A percentile compares a stretch with the other conserved stretches of the same genome.
Evolutionary conservation across 64 coral and sea anemone genomes (phyloP).

Genomic region (Astreopora myriophthalma): DNA sequence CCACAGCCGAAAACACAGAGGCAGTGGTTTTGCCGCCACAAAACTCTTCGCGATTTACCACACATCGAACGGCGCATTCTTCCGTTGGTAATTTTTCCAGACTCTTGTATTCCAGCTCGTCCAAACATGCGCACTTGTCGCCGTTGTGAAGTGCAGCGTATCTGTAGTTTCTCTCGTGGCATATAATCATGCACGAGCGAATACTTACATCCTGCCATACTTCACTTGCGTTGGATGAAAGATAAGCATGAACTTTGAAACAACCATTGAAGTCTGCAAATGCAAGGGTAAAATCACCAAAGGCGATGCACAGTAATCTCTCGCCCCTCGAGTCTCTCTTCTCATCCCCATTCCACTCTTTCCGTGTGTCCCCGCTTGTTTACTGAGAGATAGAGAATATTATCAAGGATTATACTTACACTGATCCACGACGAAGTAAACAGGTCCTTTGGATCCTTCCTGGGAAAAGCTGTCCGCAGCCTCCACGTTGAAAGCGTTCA

Average conservation of each 20-base stretch:
- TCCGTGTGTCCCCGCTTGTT: too few species aligned
- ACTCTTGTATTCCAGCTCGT: neutral
- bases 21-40: slow-evolving; percentile 68
- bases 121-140: slow-evolving; percentile 70
- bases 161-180: slow-evolving; percentile 32
- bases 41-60: slow-evolving; percentile 11
- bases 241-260: slow-evolving; percentile 64
- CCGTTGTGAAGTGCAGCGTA: slow-evolving; percentile 81
- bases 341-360: too few species aligned
- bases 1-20: slow-evolving; percentile 64
- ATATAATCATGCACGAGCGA: slow-evolving; percentile 77
- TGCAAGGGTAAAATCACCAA: neutral
- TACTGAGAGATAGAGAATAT: neutral
- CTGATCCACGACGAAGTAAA: slow-evolving; percentile 43
- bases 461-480: slow-evolving; percentile 57
- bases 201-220: slow-evolving; percentile 66
- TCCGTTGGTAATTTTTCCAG: slow-evolving; percentile 25
- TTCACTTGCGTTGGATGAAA: slow-evolving; percentile 59
- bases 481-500: slow-evolving; percentile 48
- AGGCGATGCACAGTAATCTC: too few species aligned
- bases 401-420: slow-evolving; percentile 40
- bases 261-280: slow-evolving; percentile 76
- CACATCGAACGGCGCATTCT: slow-evolving; percentile 56
- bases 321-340: too few species aligned
- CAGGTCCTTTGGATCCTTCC: neutral